Base-by-base conservation (phyloP, 2,113 vertebrate species). In the Dicrurus megarhynchus region DNA sequence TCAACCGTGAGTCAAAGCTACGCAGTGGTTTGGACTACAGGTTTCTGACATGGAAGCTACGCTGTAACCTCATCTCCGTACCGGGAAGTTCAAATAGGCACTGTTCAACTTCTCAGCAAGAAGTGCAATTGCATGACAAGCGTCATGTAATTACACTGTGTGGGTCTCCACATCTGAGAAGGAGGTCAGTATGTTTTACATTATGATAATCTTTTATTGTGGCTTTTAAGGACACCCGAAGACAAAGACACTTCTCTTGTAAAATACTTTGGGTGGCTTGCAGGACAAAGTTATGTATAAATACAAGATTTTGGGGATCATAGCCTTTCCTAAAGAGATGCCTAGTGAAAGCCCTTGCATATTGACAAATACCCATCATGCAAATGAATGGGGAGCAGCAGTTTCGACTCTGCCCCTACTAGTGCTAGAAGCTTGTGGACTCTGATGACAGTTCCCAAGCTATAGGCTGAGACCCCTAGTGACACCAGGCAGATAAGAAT, bases 1-100 rank as follows among this genome's bases (percentile, higher is more conserved):
- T 82, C 67, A 94, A 86, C 69, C 87, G 55, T 87, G 75, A 82
- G 69, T 87, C 73, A 95, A 94, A 94, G 69, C 80, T 85, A 90
- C 0, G 4, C 24, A 67, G 78, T 18, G 70, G 55, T 63, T 73
- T 79, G 75, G 39, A 59, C 55, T 91, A 82, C 30, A n/a, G 63
- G 59, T 49, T 59, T 90, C 87, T 83, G 69, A 83, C 20, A 85
- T 0, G 11, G 70, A 46, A 88, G 55, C 76, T 89, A 41, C 4
- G 12, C 39, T 8, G 35, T 44, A 86, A 70, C 68, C 64, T 92
- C 68, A 80, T 59, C 52, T 93, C 46, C 68, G 59, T 35, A 27
- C 59, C 70, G 68, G n/a, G 78, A 88, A 94, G 60, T 21, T 39
- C 73, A 56, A 27, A 64, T 0, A 59, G 64, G 28, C 10, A 33